Base-by-base conservation (phyloP, 2,888 invertebrate genomes). In the Drosophila kuntzei region DNA sequence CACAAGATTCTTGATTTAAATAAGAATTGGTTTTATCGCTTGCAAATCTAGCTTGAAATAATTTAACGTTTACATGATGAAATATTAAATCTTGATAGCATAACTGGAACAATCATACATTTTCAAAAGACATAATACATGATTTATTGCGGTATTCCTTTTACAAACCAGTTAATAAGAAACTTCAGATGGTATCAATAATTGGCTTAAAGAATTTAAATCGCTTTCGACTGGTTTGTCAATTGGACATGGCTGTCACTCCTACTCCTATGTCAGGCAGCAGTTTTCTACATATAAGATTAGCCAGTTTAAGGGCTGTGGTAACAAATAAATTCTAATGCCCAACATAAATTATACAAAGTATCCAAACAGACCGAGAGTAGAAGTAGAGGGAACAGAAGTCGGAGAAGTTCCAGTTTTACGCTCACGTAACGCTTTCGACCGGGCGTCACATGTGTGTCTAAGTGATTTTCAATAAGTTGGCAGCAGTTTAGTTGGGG, bases 391-490 rank as follows among this genome's bases (percentile, higher is more conserved):
- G 9, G 18, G 2, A 32, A 20, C n/a, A 18, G 61, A 9, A 50
- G 20, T 9, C 20, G 22, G 12, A 34, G 58, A 41, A 41, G 41
- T 54, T 32, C 55, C 72, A 67, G 68, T 73, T 71, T 58, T 60
- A 47, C 50, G 78, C 83, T 76, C 87, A 85, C 85, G 83, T 82
- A 85, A 68, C 60, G 62, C 72, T 32, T 57, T 34, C 53, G 37
- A n/a, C 29, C 36, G 37, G 47, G 75, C 76, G 84, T 75, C 85
- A 85, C 85, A 85, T 85, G 85, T 85, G 85, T 80, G 84, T 83
- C 87, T 88, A 85, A 85, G 89, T 85, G 85, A 88, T 85, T 85
- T 85, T 88, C 89, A 86, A 86, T 87, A 86, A 88, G 84, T 86
- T 86, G 74, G 66, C 54, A 65, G 61, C 79, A 70, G 63, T 69